Conservation (phyloP, 2,113 vertebrate genomes). For the Brachyhypopomus gauderio region DNA sequence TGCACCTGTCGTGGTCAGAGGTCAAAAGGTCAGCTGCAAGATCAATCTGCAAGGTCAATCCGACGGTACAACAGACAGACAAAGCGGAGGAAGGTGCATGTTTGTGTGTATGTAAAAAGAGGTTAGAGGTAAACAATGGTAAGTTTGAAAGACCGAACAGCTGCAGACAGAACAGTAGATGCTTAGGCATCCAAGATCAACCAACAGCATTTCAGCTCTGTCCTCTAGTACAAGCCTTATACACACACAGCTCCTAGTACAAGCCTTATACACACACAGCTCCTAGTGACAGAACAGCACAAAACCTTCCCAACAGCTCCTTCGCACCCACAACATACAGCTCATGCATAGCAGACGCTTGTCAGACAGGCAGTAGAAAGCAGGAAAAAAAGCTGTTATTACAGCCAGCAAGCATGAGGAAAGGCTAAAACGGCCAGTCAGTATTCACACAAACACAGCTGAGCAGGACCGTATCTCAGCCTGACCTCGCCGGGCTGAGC, state of each 20-base stretch:
- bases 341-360: neutral
- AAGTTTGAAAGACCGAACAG: neutral
- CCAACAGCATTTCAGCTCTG: neutral
- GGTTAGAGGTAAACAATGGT: neutral
- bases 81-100: neutral
- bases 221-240: neutral
- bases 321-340: neutral
- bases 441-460: conserved; percentile 9
- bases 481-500: conserved; percentile 64
- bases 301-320: neutral
- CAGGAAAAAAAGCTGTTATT: no score
- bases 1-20: conserved; percentile 66
- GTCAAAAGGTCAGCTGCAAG: conserved; percentile 20
- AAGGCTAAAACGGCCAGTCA: neutral
- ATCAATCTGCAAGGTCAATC: neutral
- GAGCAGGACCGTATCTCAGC: conserved; percentile 38
- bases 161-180: neutral
- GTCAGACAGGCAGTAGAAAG: neutral
- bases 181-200: neutral
- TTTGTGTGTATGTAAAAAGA: neutral
- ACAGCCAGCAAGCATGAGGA: neutral
- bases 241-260: neutral
- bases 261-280: no score
- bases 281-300: neutral
- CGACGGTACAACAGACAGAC: neutral